Base-by-base conservation (phyloP, 2,113 vertebrate genomes). In the Mustelus asterias region DNA sequence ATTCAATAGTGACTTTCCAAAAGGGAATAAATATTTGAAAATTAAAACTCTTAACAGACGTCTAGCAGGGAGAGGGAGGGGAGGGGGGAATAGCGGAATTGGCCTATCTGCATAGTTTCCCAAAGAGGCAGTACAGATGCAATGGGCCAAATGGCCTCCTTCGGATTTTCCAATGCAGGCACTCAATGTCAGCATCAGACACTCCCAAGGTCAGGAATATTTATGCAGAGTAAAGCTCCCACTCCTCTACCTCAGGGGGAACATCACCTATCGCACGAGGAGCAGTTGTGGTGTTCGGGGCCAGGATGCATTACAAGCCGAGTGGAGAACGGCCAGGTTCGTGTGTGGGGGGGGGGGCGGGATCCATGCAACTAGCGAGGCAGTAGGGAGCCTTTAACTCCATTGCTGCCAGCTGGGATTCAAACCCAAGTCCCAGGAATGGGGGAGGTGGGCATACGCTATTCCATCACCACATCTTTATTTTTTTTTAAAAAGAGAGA, bases 141-240 rank as follows among this genome's bases (percentile, higher is more conserved):
- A 37, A 93, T 65, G 14, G 60, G 33, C 60, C 89, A 67, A 93
- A 93, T 67, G n/a, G 33, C 89, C 33, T 67, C 33, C 33, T 93
- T n/a, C 1, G 20, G 3, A 33, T 22, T 65, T 93, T 93, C 37
- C 60, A 93, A 20, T 37, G n/a, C 11, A 67, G 60, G 20, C n/a
- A 65, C 3, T 90, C 54, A 90, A 65, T 65, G 89, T 58, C 33
- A 93, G 60, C 89, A 65, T 92, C 13, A 92, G n/a, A 93, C 60
- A 67, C 33, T 93, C 16, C 60, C 89, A 93, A 93, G 89, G 89
- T 93, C 89, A 93, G 63, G 60, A 65, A 37, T 41, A 93, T 67
- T 93, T 58, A 67, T 22, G 60, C 33, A 93, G 18, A 93, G 33
- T 92, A n/a, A 63, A 65, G 14, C 33, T 65, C n/a, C 33, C 60